Evolutionary conservation across 2,797 vertebrate species (phyloP), one percentile per base, ranked within the genome.

Genomic region (Pangasius mekongensis): DNA sequence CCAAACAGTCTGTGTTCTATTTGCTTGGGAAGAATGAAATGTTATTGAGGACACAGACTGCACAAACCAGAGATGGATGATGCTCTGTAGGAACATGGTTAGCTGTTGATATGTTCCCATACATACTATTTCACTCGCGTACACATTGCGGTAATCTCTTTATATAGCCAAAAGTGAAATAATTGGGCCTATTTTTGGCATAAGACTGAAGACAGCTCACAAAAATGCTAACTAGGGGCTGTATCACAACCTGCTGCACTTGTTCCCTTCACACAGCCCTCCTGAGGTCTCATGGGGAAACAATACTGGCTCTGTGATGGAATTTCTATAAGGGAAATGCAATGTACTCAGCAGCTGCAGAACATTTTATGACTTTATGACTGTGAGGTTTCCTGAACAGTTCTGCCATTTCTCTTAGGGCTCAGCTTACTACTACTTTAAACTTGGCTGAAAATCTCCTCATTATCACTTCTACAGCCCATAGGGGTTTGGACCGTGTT

Each of bases 1-100:
- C 89, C 87, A 89, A 89, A 90, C 89, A 91, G 67, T 92, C 73
- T 82, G 62, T 80, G 89, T 90, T 86, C 77, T 89, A 89, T 90
- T 91, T 86, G 69, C 67, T 88, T 84, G 27, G 89, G 84, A 91
- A 52, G 18, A 80, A 90, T 88, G 0, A 84, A 84, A 89, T 88
- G 69, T 56, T 24, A 80, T 9, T 33, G 74, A 74, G 90, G 30
- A 47, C 52, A 27, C 62, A 60, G 56, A 58, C 33, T 89, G 88
- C 64, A 36, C 71, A 85, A 89, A 66, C 60, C 43, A 64, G 76
- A 24, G 60, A 77, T 56, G 86, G 81, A 82, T 83, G 62, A 76
- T 66, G 49, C 49, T 78, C 56, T 60, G 60, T 60, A 77, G 27
- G 69, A 60, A 64, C 43, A 76, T 0, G 0, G 77, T 10, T 11